Evolutionary conservation across 2,113 vertebrate species (phyloP), one percentile per base, ranked within the genome.

Genomic region (Anarhynchus alexandrinus): DNA sequence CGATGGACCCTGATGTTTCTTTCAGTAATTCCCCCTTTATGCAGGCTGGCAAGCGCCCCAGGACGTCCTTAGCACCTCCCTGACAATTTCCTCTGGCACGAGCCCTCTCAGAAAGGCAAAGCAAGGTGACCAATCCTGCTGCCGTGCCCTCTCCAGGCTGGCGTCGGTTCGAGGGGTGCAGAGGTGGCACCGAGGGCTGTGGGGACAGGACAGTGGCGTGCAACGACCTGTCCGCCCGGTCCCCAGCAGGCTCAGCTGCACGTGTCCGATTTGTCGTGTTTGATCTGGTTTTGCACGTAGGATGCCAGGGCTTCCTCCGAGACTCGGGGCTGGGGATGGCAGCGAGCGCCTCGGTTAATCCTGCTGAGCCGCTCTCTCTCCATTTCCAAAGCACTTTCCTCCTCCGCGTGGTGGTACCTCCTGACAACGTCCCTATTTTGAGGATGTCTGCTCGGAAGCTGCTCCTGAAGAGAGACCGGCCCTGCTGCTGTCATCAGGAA

Each of bases 211-310:
- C 12, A 4, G 23, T 2, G n/a, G 27, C 10, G 15, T 23, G 64
- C 32, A 34, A 5, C 10, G 38, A 14, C 22, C 38, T 8, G 6
- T 25, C 11, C 55, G 22, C 61, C 22, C 12, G 0, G 8, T 23
- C 49, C 57, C n/a, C 0, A 47, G 40, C 22, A 34, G 29, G 40
- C 40, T 38, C 59, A 38, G 47, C 67, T 43, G 11, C 38, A 11
- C 4, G 4, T 3, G 21, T 52, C 26, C 1, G 3, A 11, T 29
- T 7, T 9, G 5, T 3, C 1, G 4, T 11, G 61, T 9, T 43
- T 15, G 30, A 30, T 26, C 19, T 17, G 34, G 21, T 8, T n/a
- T 27, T 1, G 1, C 10, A 2, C 1, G 1, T 5, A 6, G 65
- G 47, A 2, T 4, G 16, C 14, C 8, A 52, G 47, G 10, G 19